Evolutionary conservation across 2,888 invertebrate species (phyloP).

Genomic region (Malachius bipustulatus): DNA sequence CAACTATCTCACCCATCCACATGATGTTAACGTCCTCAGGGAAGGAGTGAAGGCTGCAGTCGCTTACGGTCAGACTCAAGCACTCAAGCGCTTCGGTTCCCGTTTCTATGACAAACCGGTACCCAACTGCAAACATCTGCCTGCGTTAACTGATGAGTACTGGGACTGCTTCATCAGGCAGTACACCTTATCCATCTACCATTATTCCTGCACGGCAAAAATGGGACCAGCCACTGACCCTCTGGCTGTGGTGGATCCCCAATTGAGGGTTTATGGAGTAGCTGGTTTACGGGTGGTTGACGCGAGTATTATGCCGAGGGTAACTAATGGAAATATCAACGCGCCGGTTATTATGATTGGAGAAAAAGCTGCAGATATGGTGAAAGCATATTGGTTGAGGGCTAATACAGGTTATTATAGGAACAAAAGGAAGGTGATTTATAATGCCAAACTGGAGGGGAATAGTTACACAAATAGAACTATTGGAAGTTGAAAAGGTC

Average conservation of each 20-base stretch:
- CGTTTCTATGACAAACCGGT: constrained; percentile 59
- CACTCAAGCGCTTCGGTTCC: constrained; percentile 68
- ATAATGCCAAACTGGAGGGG: constrained; percentile 20
- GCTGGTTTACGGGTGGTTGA: constrained; percentile 72
- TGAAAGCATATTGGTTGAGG: constrained; percentile 44
- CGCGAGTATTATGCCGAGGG: constrained; percentile 78
- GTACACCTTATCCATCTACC: constrained; percentile 81
- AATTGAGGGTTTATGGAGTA: constrained; percentile 64
- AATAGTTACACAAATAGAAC: background rate
- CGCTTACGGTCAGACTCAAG: constrained; percentile 66
- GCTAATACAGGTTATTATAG: constrained; percentile 12
- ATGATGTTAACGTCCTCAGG: constrained; percentile 69
- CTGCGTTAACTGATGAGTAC: constrained; percentile 68
- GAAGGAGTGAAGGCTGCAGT: constrained; percentile 81
- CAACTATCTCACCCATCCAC: constrained; percentile 80
- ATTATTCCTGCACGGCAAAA: constrained; percentile 72
- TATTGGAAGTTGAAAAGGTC: too few relatives aligned
- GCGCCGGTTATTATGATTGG: constrained; percentile 82
- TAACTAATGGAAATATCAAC: constrained; percentile 79
- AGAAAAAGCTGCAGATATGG: constrained; percentile 74
- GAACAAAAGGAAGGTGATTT: constrained; percentile 17
- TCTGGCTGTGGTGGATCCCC: constrained; percentile 70
- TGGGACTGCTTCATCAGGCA: constrained; percentile 77
- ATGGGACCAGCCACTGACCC: constrained; percentile 72
- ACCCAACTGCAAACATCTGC: constrained; percentile 74